Percentiles rank a stretch among this genome's conserved stretches.
phyloP scores from a whole-genome alignment of 2,113 vertebrate species.

The Aythya baeri region DNA sequence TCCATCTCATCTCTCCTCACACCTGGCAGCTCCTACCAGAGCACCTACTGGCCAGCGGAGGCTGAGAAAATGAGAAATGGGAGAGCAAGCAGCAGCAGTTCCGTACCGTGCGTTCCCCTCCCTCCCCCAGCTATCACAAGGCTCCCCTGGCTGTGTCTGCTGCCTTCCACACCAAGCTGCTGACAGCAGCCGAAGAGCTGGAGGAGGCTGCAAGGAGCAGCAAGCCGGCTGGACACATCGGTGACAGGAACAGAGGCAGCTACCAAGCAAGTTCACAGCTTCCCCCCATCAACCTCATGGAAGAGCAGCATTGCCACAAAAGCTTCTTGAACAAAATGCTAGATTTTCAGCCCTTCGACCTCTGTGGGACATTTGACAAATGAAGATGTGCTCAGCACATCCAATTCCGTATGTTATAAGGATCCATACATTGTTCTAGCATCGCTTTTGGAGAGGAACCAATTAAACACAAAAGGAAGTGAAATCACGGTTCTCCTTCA shows the following conservation, averaged over 20 bases:
- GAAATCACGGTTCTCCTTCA: neutral
- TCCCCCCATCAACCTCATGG: accelerated
- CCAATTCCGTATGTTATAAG: neutral
- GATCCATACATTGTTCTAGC: neutral
- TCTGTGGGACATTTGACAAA: neutral
- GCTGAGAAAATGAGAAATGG: neutral
- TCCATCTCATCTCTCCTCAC: neutral
- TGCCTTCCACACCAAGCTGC: neutral
- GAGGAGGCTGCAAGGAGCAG: neutral
- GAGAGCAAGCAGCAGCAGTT: neutral
- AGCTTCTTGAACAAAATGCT: neutral
- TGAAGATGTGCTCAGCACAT: neutral
- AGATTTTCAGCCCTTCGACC: neutral
- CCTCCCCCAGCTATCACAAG: neutral
- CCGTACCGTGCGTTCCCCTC: accelerated
- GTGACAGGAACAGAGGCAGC: neutral
- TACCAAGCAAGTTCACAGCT: neutral
- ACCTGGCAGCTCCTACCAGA: neutral
- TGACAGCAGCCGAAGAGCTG: neutral
- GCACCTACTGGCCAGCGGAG: neutral
- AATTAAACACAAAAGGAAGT: neutral
- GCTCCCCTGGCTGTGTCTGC: neutral
- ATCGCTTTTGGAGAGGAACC: neutral
- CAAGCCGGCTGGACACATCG: neutral
- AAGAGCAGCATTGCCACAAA: accelerated